phyloP scores from a whole-genome alignment of 2,888 invertebrate genomes.

The Herminia tarsipennalis region DNA sequence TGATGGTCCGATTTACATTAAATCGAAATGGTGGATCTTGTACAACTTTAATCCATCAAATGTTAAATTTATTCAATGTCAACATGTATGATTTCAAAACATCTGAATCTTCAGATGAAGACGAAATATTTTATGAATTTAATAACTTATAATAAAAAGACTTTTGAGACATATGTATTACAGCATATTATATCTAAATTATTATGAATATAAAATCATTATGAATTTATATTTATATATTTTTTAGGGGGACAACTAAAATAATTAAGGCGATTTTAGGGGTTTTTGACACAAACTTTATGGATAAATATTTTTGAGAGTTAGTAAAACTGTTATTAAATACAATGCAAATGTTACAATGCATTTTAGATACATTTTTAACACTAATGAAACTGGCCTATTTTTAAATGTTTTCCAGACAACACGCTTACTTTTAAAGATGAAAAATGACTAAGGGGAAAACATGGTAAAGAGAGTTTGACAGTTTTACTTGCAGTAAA shows the following conservation, averaged over 20 bases:
- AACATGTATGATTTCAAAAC: slow-evolving; percentile 3
- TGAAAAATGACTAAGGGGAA: slow-evolving; percentile 1
- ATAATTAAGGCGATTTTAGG: slow-evolving; percentile 3
- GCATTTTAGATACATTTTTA: no score
- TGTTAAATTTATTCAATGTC: background rate
- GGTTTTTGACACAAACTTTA: background rate
- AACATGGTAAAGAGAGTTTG: slow-evolving; percentile 2
- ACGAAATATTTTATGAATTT: background rate
- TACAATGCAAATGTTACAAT: no score
- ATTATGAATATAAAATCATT: background rate
- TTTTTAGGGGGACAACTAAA: slow-evolving; percentile 3
- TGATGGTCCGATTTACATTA: background rate
- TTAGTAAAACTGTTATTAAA: slow-evolving; percentile 3
- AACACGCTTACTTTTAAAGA: slow-evolving; percentile 6
- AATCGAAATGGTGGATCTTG: background rate
- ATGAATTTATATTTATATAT: slow-evolving; percentile 1
- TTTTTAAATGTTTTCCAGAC: slow-evolving; percentile 1
- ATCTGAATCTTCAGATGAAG: background rate
- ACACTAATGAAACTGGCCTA: background rate
- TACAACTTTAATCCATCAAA: background rate
- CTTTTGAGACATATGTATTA: background rate
- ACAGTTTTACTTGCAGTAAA: slow-evolving; percentile 3
- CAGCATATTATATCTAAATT: background rate
- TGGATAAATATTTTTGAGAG: slow-evolving; percentile 1
- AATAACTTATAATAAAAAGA: background rate